Evolutionary conservation across 2,888 invertebrate genomes (phyloP), one percentile per base, ranked within the genome.

Genomic region (Nudaria mundana): DNA sequence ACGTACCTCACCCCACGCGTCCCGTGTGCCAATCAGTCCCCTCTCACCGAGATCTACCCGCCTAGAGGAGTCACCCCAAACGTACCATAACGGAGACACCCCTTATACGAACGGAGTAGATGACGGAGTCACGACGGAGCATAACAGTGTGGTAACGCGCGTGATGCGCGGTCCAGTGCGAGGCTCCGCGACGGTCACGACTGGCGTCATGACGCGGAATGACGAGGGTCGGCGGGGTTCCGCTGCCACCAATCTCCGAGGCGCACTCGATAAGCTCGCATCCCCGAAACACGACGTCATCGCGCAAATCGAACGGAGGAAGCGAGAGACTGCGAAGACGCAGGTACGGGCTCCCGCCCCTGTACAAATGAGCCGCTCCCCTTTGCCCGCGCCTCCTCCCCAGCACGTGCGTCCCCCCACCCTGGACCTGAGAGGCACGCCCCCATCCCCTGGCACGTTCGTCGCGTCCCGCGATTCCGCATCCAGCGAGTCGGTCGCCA

Each of bases 81-180:
- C 57, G 10, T 57, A 61, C 22, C 72, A 64, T 25, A 76, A 76
- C 40, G 78, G 79, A 1, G 58, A 66, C 30, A 46, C 46, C 11
- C 18, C 51, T 10, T 56, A 62, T 37, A 56, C 56, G 13, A 61
- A 63, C 36, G 71, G 56, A 24, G 40, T 47, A 11, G 83, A 78
- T 28, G 80, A 81, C 14, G 82, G 78, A 38, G 79, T 80, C 44
- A 71, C 91, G 23, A 90, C 89, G 10, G 92, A 92, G 68, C 92
- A 93, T 66, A 88, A 88, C 40, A 92, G 93, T 45, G 92, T 93
- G 14, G 91, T 92, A 44, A 90, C 90, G 32, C 92, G 91, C 63
- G 94, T 94, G n/a, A 94, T 94, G 94, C 88, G 91, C 33, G 94
- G 93, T 0, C 94, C 94, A 0, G 91, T 93, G 43, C 90, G 92